These are phyloP conservation scores for Brachylomia viminalis DNA, from an alignment of 2,888 invertebrate species.

Conservation along the genomic window DNA sequence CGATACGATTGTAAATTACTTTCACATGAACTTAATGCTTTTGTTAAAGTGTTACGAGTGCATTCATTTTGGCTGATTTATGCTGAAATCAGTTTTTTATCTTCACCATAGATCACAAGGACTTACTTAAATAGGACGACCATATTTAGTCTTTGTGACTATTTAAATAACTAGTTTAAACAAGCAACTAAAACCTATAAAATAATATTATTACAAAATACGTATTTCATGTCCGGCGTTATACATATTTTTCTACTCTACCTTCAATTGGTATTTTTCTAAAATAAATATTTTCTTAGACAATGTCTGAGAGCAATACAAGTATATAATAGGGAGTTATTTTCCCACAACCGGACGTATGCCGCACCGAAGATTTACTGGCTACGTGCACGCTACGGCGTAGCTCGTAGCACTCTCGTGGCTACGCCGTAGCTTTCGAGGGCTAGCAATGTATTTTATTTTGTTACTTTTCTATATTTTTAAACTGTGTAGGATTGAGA, in stretches of 20 bases:
- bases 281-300: constrained; percentile 42
- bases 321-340: constrained; percentile 61
- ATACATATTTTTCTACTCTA: constrained; percentile 1
- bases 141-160: background rate
- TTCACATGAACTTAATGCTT: background rate
- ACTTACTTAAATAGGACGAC: background rate
- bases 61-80: background rate
- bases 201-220: background rate
- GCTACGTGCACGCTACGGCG: constrained; percentile 68
- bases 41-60: background rate
- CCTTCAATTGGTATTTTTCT: constrained; percentile 18
- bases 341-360: constrained; percentile 58
- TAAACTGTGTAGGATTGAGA: constrained; percentile 31
- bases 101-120: background rate
- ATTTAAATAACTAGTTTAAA: background rate
- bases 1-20: background rate
- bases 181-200: background rate
- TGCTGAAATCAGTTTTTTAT: background rate
- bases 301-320: constrained; percentile 35
- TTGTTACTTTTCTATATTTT: constrained; percentile 60
- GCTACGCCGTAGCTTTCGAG: constrained; percentile 58
- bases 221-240: background rate
- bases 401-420: constrained; percentile 59
- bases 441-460: constrained; percentile 46
- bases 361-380: constrained; percentile 61